phyloP scores from a whole-genome alignment of 2,888 invertebrate genomes.

The Caenorhabditis sulstoni region DNA sequence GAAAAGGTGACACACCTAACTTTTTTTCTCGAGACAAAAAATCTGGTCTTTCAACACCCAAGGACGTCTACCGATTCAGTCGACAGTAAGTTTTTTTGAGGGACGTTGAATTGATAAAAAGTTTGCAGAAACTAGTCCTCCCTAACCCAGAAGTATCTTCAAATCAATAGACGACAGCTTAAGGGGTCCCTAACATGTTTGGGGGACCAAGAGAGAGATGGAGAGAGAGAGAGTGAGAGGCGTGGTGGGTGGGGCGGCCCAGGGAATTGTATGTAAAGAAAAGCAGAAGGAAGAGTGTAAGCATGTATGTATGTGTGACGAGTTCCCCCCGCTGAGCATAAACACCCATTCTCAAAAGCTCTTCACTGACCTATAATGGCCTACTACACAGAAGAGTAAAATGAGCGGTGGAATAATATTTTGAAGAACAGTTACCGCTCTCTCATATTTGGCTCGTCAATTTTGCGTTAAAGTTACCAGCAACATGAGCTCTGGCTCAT shows the following conservation, averaged over 20 bases:
- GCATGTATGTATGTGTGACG: slow-evolving; percentile 59
- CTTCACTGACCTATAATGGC: slow-evolving; percentile 52
- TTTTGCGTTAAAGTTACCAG: no score
- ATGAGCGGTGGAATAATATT: slow-evolving; percentile 11
- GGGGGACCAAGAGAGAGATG: background rate
- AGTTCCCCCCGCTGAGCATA: slow-evolving; percentile 29
- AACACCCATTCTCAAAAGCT: slow-evolving; percentile 46
- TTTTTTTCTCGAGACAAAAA: no score
- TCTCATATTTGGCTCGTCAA: no score
- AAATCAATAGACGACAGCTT: background rate
- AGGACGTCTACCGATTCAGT: no score
- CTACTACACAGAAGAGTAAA: slow-evolving; percentile 19
- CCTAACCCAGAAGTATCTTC: background rate
- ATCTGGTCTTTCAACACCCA: no score
- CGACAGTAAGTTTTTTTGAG: no score
- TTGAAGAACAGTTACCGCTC: no score
- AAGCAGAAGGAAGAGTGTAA: slow-evolving; percentile 35
- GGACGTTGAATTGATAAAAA: background rate
- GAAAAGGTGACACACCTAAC: no score
- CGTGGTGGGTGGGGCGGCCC: slow-evolving; percentile 10
- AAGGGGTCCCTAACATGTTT: slow-evolving; percentile 25
- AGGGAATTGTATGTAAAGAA: slow-evolving; percentile 45
- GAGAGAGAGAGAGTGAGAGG: no score
- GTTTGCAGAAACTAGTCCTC: background rate
- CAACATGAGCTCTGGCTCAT: no score